A percentile compares a stretch with the other conserved stretches of the same genome.
Conservation (phyloP, 2,113 vertebrate species). For the Scolopax mira region DNA sequence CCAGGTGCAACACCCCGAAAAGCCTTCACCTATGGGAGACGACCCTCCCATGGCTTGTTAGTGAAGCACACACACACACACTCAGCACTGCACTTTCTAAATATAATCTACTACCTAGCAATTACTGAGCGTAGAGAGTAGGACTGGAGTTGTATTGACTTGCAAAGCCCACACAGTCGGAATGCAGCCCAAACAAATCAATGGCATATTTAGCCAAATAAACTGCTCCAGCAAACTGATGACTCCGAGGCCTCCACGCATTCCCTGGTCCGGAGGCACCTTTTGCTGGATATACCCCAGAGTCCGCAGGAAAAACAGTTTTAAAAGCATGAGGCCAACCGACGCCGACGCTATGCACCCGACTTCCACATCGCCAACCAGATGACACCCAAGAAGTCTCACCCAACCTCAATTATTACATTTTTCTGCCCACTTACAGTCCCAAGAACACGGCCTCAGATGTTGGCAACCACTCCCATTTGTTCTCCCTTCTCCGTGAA, state of each 20-base stretch:
- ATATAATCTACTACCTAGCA: constrained; percentile 31
- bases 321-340: neutral
- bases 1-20: no score
- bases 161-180: constrained; percentile 69
- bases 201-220: constrained; percentile 73
- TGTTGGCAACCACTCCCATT: neutral
- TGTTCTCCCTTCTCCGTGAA: neutral
- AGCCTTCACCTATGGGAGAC: neutral
- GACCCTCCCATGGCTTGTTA: neutral
- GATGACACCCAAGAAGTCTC: neutral
- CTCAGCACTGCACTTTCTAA: neutral
- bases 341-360: fast-evolving
- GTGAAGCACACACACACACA: neutral
- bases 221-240: constrained; percentile 52
- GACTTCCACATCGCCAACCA: neutral
- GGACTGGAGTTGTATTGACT: constrained; percentile 73
- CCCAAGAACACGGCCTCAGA: neutral
- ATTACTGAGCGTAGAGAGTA: constrained; percentile 48
- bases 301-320: neutral
- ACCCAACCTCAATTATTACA: neutral
- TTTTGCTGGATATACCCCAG: neutral
- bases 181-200: constrained; percentile 79
- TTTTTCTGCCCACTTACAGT: neutral
- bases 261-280: neutral
- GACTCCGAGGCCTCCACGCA: neutral